phyloP scores from a whole-genome alignment of 2,797 vertebrate genomes.

The Neostethus bicornis region DNA sequence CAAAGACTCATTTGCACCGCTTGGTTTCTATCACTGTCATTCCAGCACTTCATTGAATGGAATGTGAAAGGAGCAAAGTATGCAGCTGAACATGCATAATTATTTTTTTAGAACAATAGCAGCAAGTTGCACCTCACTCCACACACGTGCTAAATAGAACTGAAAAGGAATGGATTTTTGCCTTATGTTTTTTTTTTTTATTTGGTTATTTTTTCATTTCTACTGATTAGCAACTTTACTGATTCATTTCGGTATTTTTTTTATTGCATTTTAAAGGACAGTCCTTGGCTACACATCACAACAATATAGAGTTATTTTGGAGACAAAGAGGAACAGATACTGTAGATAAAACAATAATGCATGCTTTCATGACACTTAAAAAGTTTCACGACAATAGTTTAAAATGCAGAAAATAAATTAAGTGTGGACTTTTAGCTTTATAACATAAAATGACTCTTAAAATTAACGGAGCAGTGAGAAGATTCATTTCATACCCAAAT shows the following conservation, averaged over 20 bases:
- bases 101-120: constrained; percentile 35
- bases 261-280: constrained; percentile 4
- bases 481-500: too few relatives aligned
- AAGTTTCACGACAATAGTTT: background rate
- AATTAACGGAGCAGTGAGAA: background rate
- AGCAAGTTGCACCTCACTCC: constrained; percentile 25
- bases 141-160: constrained; percentile 46
- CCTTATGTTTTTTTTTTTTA: constrained; percentile 17
- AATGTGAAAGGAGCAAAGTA: constrained; percentile 37
- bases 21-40: constrained; percentile 64
- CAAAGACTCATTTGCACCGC: constrained; percentile 76
- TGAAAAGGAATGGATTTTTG: constrained; percentile 17
- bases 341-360: background rate
- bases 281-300: background rate
- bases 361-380: background rate
- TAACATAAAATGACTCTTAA: background rate
- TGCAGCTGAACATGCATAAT: constrained; percentile 22
- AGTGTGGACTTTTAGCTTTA: background rate
- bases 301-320: background rate
- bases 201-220: constrained; percentile 14
- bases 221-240: background rate
- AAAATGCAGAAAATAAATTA: background rate
- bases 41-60: constrained; percentile 35
- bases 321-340: background rate
- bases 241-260: background rate